Evolutionary conservation across 1,140 invertebrate genomes (phyloP), one percentile per base, ranked within the genome.

Genomic region (Drosophila truncata): DNA sequence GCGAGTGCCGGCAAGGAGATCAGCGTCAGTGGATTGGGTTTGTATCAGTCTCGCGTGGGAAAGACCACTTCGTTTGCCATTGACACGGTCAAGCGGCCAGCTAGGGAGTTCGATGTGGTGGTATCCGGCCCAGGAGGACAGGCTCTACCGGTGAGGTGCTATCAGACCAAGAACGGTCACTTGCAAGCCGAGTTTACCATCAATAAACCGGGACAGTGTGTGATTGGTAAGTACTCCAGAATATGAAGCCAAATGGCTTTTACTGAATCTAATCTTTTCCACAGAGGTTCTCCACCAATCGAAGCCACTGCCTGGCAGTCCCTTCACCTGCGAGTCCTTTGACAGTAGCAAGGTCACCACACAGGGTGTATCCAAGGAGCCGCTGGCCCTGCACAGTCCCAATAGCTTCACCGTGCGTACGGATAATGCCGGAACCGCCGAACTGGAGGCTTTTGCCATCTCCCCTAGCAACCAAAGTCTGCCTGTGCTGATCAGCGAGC

Each of bases 241-340:
- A n/a, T 7, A 13, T 5, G 37, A 13, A 16, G 14, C 44, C 7
- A 4, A n/a, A 2, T 16, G 14, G 29, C 25, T n/a, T 3, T 5
- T 4, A 4, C 11, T 8, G 2, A 33, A 14, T 60, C 52, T n/a
- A 23, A 18, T 18, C 2, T 50, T 13, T 1, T 10, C 14, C 87
- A 27, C 93, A 95, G 94, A 99, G 93, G 98, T 99, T 3, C 94
- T 98, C 14, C 98, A 98, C 93, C 96, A 97, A 71, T 97, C 98
- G 0, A 97, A 98, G 90, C 96, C 97, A 18, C 95, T 99, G 20
- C 94, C 96, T n/a, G 98, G 98, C 20, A 99, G 98, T 77, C 99
- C 99, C 18, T 99, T 98, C 93, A 96, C 95, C 65, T 99, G 98
- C 87, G 97, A 99, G 93, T 97, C 98, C 1, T 99, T 98, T 91